A percentile compares a stretch with the other conserved stretches of the same genome.
phyloP scores from a whole-genome alignment of 1,140 invertebrate genomes.

The Apolygus lucorum region DNA sequence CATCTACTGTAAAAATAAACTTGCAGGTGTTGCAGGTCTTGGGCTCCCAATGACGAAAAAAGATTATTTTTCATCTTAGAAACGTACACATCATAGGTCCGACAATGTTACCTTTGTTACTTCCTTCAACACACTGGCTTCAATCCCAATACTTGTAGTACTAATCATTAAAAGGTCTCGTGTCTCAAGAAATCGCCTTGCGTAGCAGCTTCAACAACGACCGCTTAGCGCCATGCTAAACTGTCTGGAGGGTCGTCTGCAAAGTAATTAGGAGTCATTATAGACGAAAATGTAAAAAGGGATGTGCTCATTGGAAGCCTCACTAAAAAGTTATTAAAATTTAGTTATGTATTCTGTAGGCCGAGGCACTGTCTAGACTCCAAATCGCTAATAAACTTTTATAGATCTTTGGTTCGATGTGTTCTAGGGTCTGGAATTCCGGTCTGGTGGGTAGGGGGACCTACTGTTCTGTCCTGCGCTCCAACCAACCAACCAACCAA shows the following conservation, averaged over 20 bases:
- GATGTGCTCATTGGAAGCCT: neutral
- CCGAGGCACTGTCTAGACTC: neutral
- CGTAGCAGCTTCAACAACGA: neutral
- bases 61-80: too few relatives aligned
- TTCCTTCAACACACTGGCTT: too few relatives aligned
- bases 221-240: neutral
- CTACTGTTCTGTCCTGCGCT: too few relatives aligned
- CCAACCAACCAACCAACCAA: too few relatives aligned
- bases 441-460: too few relatives aligned
- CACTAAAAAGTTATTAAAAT: neutral
- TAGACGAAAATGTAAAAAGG: neutral
- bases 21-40: too few relatives aligned
- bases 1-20: too few relatives aligned
- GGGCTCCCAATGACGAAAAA: too few relatives aligned
- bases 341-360: neutral
- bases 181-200: neutral
- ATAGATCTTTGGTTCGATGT: neutral
- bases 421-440: too few relatives aligned
- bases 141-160: too few relatives aligned
- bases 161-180: neutral
- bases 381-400: neutral
- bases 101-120: too few relatives aligned
- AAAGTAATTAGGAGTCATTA: neutral
- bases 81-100: too few relatives aligned
- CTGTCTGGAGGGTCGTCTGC: neutral